A percentile compares a stretch with the other conserved stretches of the same genome.
phyloP scores from a whole-genome alignment of 1,140 invertebrate species.

The Rhopalosiphum padi region DNA sequence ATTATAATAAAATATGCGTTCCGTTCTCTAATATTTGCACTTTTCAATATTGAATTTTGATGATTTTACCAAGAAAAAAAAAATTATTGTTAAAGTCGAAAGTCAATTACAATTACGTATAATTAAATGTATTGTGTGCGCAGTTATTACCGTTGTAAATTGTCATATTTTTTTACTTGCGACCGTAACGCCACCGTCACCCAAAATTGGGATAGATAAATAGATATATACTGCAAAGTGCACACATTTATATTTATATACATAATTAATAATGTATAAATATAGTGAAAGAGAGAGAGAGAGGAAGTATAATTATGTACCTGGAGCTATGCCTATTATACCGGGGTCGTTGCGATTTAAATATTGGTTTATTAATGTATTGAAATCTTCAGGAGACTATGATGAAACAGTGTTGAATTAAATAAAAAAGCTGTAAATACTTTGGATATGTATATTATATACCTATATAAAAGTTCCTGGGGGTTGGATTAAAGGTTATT shows the following conservation, averaged over 20 bases:
- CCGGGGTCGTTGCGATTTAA: neutral
- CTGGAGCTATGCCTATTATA: neutral
- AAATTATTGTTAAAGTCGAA: neutral
- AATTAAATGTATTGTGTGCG: neutral
- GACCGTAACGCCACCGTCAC: neutral
- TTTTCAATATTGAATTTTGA: neutral
- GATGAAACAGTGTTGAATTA: neutral
- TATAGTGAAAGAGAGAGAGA: neutral
- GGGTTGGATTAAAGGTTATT: neutral
- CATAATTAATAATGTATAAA: neutral
- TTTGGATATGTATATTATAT: neutral
- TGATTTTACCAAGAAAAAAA: neutral
- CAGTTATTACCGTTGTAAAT: neutral
- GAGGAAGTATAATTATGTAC: neutral
- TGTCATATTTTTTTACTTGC: neutral
- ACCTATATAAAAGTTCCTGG: neutral
- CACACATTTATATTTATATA: neutral
- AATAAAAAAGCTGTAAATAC: neutral
- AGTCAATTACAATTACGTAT: neutral
- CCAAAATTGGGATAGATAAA: neutral
- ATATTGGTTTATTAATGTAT: neutral
- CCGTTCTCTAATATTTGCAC: neutral
- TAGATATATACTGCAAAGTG: no score
- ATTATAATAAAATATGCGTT: neutral
- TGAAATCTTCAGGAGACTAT: neutral